Percentiles rank a stretch among this genome's conserved stretches.
Conservation (phyloP, 1,140 invertebrate species). For the Cyclina sinensis region DNA sequence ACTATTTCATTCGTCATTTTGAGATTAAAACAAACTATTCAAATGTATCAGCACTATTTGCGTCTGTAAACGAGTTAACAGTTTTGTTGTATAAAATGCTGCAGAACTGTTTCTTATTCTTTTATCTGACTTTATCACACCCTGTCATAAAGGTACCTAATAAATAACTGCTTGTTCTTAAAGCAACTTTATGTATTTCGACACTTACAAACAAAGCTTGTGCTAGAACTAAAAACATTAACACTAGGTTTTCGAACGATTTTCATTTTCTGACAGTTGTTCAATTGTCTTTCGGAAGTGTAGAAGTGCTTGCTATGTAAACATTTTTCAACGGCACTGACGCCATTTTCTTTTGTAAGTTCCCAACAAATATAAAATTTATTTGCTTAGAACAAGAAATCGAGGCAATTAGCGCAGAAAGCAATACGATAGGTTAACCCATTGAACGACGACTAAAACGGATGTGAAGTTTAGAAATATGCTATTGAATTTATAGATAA, state of each 20-base stretch:
- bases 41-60: no score
- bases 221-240: no score
- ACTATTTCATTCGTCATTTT: background rate
- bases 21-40: no score
- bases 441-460: background rate
- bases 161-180: no score
- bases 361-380: background rate
- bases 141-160: no score
- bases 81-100: no score
- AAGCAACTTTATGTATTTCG: no score
- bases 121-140: no score
- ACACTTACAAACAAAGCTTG: no score
- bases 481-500: background rate
- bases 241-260: no score
- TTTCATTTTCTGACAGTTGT: background rate
- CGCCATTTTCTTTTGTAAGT: background rate
- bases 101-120: no score
- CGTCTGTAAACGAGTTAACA: no score
- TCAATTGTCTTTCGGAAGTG: background rate
- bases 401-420: background rate
- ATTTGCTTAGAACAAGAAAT: conserved; percentile 12
- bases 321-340: background rate
- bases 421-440: background rate
- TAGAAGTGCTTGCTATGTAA: background rate
- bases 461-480: background rate